A percentile compares a stretch with the other conserved stretches of the same genome.
Conservation (phyloP, 2,113 vertebrate genomes). For the Tragelaphus imberbis region DNA sequence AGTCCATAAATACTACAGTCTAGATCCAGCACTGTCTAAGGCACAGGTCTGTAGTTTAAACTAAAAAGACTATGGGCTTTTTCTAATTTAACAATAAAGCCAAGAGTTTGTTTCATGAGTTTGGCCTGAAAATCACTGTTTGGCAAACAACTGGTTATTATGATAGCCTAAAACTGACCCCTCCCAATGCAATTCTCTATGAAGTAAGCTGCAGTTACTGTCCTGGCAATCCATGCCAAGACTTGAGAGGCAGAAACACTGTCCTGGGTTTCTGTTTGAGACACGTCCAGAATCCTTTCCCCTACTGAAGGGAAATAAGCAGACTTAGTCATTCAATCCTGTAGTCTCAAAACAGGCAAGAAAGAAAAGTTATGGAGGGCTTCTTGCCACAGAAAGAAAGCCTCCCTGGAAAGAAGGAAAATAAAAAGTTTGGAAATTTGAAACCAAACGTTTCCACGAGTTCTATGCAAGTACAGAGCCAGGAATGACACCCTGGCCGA, state of each 20-base stretch:
- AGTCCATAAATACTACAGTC: background rate
- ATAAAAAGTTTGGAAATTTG: background rate
- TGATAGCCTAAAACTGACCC: background rate
- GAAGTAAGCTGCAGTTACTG: background rate
- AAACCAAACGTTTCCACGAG: background rate
- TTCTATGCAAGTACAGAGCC: background rate
- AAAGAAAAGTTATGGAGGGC: background rate
- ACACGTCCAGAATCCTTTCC: background rate
- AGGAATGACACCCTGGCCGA: background rate
- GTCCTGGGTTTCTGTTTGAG: background rate
- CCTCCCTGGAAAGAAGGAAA: background rate
- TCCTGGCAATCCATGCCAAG: background rate
- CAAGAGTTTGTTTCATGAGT: background rate
- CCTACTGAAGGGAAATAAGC: background rate
- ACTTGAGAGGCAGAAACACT: background rate
- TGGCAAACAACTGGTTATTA: background rate
- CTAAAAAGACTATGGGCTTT: background rate
- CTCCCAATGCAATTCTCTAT: background rate
- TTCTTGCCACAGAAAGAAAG: background rate
- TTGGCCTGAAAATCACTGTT: background rate
- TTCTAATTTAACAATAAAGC: slow-evolving; percentile 11
- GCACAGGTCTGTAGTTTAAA: background rate
- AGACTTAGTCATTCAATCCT: background rate
- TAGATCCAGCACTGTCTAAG: background rate
- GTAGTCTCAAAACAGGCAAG: background rate